Evolutionary conservation across 2,888 invertebrate species (phyloP).

Genomic region (Tyria jacobaeae): DNA sequence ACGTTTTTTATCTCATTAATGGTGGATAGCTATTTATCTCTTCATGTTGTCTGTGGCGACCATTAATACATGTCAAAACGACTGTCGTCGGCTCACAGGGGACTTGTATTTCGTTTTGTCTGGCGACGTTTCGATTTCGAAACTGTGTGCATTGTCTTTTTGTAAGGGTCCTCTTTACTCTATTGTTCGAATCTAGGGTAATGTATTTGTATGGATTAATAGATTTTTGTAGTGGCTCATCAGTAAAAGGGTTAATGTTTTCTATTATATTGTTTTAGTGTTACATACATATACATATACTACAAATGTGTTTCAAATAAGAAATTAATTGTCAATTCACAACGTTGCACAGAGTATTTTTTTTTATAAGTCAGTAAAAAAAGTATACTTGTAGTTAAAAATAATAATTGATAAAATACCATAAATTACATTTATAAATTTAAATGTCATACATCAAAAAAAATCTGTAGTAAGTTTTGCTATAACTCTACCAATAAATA

Average conservation of each 20-base stretch:
- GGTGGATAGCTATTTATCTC: conserved; percentile 75
- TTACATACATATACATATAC: too few relatives aligned
- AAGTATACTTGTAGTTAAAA: too few relatives aligned
- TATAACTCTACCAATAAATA: too few relatives aligned
- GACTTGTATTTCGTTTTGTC: conserved; percentile 63
- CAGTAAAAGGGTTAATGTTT: conserved; percentile 1
- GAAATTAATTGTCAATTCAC: too few relatives aligned
- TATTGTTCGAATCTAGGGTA: conserved; percentile 44
- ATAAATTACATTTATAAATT: too few relatives aligned
- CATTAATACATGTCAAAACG: conserved; percentile 80
- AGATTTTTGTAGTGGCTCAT: conserved; percentile 20
- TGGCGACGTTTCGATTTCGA: conserved; percentile 60
- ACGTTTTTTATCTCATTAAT: conserved; percentile 82
- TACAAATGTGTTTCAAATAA: too few relatives aligned
- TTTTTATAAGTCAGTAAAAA: too few relatives aligned
- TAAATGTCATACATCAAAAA: too few relatives aligned
- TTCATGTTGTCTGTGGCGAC: conserved; percentile 65
- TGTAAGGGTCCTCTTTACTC: conserved; percentile 37
- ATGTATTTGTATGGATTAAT: conserved; percentile 30
- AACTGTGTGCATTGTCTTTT: conserved; percentile 55
- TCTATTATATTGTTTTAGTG: neutral
- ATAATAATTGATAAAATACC: too few relatives aligned
- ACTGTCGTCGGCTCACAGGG: conserved; percentile 53
- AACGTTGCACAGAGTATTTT: too few relatives aligned
- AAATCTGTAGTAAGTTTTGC: too few relatives aligned